phyloP scores from a whole-genome alignment of 2,797 vertebrate species.

The Prionace glauca region DNA sequence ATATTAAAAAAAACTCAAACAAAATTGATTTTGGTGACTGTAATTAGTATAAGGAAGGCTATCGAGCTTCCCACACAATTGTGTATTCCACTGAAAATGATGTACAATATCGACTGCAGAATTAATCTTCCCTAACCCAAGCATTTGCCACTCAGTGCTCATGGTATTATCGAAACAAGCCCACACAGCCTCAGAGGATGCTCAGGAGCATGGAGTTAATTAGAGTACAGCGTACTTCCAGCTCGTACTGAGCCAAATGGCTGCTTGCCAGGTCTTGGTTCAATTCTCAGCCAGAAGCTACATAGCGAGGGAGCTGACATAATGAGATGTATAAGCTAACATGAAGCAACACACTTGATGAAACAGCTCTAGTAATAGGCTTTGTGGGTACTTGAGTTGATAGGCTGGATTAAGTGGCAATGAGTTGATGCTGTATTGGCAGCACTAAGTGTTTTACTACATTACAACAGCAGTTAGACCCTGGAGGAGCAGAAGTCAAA shows the following conservation, averaged over 20 bases:
- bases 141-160: slow-evolving; percentile 31
- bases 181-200: slow-evolving; percentile 24
- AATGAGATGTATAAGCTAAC: slow-evolving; percentile 54
- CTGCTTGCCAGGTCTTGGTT: slow-evolving; percentile 28
- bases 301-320: slow-evolving; percentile 43
- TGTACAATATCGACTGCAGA: slow-evolving; percentile 28
- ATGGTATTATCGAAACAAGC: slow-evolving; percentile 22
- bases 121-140: slow-evolving; percentile 26
- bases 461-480: slow-evolving; percentile 38
- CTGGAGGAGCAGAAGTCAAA: slow-evolving; percentile 36
- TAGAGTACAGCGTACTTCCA: slow-evolving; percentile 22
- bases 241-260: slow-evolving; percentile 36
- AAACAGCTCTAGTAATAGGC: slow-evolving; percentile 48
- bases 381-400: slow-evolving; percentile 52
- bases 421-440: slow-evolving; percentile 51
- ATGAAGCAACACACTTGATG: slow-evolving; percentile 47
- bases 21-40: slow-evolving; percentile 25
- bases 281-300: slow-evolving; percentile 35
- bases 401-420: slow-evolving; percentile 54
- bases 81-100: slow-evolving; percentile 6
- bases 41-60: slow-evolving; percentile 25
- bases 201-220: slow-evolving; percentile 37
- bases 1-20: slow-evolving; percentile 32
- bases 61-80: neutral
- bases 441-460: slow-evolving; percentile 52